Evolutionary conservation across 2,113 vertebrate species (phyloP).

Genomic region (Gulo gulo): DNA sequence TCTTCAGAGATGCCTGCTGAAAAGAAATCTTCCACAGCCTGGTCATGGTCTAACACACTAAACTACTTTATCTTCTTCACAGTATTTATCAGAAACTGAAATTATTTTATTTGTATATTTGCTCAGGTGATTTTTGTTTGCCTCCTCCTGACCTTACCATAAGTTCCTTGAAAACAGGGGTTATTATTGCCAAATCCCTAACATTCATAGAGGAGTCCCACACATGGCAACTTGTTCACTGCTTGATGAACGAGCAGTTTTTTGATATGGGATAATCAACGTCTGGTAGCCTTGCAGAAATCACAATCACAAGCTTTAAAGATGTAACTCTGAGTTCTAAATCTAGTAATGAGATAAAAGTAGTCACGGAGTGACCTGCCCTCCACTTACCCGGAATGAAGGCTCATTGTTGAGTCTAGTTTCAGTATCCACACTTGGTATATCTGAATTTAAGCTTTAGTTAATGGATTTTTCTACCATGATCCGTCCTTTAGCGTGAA

Average conservation of each 20-base stretch:
- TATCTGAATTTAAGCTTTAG: not conserved
- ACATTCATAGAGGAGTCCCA: not conserved
- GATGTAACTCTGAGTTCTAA: not conserved
- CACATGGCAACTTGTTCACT: not conserved
- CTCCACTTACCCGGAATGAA: not conserved
- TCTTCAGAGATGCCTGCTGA: not conserved
- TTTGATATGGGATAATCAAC: not conserved
- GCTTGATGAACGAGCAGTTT: not conserved
- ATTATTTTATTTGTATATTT: not conserved
- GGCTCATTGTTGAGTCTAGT: not conserved
- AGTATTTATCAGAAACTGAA: not conserved
- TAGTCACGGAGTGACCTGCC: not conserved
- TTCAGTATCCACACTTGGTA: not conserved
- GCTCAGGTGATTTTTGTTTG: not conserved
- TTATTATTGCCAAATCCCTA: not conserved
- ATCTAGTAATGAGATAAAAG: not conserved
- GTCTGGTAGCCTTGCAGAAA: not conserved
- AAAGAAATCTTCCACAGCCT: not conserved
- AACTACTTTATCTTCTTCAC: not conserved
- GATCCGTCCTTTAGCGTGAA: not conserved
- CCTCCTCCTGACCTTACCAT: not conserved
- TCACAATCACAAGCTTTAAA: not conserved
- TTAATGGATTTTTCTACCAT: not conserved
- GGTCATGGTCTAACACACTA: not conserved
- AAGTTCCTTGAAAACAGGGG: not conserved